Base-by-base conservation (phyloP, 2,888 invertebrate species). In the Argyresthia albistria region DNA sequence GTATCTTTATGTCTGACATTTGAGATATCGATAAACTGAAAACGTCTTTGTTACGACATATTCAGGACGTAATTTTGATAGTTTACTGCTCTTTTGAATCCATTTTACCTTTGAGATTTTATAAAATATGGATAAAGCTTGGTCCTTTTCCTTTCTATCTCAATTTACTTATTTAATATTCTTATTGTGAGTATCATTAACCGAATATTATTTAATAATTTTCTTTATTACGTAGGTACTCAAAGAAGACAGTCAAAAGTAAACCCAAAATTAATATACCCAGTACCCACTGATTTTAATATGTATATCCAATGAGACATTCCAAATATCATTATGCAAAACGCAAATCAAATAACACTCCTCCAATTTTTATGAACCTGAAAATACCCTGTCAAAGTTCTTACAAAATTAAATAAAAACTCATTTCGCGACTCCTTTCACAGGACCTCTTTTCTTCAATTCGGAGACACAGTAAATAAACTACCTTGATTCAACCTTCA, bases 391-490 rank as follows among this genome's bases (percentile, higher is more conserved):
- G n/a, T 11, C 39, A 39, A 39, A 39, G n/a, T 11, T 12, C 43
- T 65, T 59, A 56, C 61, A 60, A 73, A 76, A 76, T 76, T 73
- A 73, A 77, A 78, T 75, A 70, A 69, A 50, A 76, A 73, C 68
- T 79, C 77, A 78, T 81, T 80, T 75, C 68, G 58, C 60, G 67
- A 70, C 67, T 74, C 69, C 67, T 78, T 79, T 76, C 70, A 71
- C 69, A 61, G 65, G 69, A 69, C 69, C 70, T 71, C 70, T 73
- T 76, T 70, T 70, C 63, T 64, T 69, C 35, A 49, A 49, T 52
- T 56, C 53, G 54, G 59, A 62, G 62, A 62, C 61, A 67, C 60
- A 72, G 78, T 81, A 79, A 81, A 81, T 75, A 80, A 76, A 69
- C 65, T 62, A 9, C 37, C 37, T 25, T 50, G 35, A 43, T 25